Percentiles rank a stretch among this genome's conserved stretches.
These are phyloP conservation scores for Rhizomys pruinosus DNA, from an alignment of 2,113 vertebrate species.

Conservation along the genomic window DNA sequence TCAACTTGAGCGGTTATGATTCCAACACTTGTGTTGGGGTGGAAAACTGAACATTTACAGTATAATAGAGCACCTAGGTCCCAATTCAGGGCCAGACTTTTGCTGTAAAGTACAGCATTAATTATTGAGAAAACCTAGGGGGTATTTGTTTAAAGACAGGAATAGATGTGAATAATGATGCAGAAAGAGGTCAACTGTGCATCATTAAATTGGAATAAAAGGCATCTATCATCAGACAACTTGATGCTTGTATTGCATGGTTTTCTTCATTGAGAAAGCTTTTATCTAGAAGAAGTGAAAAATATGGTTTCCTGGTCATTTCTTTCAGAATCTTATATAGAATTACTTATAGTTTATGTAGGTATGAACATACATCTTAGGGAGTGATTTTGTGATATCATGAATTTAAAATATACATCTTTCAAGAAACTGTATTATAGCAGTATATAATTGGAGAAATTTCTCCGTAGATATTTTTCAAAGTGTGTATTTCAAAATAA, in stretches of 20 bases:
- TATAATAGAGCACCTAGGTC: neutral
- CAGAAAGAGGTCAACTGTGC: neutral
- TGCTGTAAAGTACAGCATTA: slow-evolving; percentile 53
- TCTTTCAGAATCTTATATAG: neutral
- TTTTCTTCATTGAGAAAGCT: neutral
- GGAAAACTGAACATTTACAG: neutral
- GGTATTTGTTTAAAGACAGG: slow-evolving; percentile 1
- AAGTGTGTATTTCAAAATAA: neutral
- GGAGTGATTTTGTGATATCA: neutral
- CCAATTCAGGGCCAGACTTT: neutral
- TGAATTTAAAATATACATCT: neutral
- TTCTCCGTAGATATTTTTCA: neutral
- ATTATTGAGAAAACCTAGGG: slow-evolving; percentile 53
- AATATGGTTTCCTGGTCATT: neutral
- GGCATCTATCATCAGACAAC: neutral
- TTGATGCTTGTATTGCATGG: neutral
- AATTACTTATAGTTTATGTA: neutral
- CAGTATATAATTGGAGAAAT: neutral
- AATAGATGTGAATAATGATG: neutral
- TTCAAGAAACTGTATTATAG: neutral
- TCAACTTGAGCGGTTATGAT: neutral
- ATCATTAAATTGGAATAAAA: neutral
- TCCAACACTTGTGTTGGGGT: neutral
- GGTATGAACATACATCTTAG: neutral
- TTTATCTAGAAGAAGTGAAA: neutral